Evolutionary conservation across 2,797 vertebrate genomes (phyloP).

Genomic region (Rhinoraja longicauda): DNA sequence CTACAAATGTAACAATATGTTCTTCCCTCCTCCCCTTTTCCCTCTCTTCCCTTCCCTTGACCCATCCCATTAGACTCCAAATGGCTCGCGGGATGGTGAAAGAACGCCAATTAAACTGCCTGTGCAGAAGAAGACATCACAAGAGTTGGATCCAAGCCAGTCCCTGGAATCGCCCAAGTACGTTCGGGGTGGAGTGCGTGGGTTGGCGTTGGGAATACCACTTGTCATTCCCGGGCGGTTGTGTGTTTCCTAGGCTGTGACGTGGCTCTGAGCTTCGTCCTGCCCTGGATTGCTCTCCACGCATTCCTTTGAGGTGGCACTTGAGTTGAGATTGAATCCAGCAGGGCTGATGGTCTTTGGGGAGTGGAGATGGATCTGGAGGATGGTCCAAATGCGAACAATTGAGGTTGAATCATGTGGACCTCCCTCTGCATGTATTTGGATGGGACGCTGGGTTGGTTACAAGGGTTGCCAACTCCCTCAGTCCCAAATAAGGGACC

Average conservation of each 20-base stretch:
- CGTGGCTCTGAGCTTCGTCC: background rate
- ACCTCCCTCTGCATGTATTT: too few species aligned
- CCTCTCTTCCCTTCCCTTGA: background rate
- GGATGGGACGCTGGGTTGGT: too few species aligned
- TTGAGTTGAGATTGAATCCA: too few species aligned
- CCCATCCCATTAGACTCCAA: background rate
- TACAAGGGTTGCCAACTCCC: too few species aligned
- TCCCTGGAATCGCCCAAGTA: background rate
- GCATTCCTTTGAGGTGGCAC: background rate
- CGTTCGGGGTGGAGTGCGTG: background rate
- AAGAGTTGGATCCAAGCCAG: background rate
- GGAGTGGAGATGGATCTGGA: background rate
- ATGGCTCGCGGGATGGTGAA: background rate
- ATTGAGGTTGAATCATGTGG: too few species aligned
- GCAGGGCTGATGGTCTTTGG: too few species aligned
- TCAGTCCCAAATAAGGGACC: too few species aligned
- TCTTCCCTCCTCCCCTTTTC: background rate
- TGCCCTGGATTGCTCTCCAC: background rate
- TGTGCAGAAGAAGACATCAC: background rate
- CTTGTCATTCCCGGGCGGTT: background rate
- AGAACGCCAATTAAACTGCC: background rate
- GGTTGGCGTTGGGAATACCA: background rate
- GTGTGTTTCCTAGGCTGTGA: background rate
- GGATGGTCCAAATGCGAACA: too few species aligned
- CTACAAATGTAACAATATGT: too few species aligned